A percentile compares a stretch with the other conserved stretches of the same genome.
Conservation (phyloP, 2,113 vertebrate genomes). For the Aptenodytes patagonicus region DNA sequence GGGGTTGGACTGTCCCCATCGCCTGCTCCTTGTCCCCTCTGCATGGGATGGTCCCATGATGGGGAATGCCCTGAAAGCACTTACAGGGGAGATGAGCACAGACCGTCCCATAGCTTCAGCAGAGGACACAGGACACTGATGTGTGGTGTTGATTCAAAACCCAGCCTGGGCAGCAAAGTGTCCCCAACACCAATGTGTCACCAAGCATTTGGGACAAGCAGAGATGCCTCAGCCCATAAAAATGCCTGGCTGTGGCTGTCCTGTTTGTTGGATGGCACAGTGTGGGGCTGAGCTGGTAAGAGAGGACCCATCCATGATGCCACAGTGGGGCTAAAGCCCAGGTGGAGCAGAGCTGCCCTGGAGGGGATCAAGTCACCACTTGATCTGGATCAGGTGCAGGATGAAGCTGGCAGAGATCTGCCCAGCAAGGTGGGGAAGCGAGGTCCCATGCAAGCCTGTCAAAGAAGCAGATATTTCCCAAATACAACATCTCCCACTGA, state of each 20-base stretch:
- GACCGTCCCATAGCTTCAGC: not conserved
- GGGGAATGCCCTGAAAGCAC: not conserved
- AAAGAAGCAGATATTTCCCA: not conserved
- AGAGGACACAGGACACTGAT: not conserved
- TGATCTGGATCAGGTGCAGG: not conserved
- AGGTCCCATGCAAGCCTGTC: rapidly evolving
- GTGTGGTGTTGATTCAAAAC: not conserved
- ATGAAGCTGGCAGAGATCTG: not conserved
- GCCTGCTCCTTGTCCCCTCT: not conserved
- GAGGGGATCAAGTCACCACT: not conserved
- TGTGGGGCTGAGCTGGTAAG: not conserved
- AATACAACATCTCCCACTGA: not conserved
- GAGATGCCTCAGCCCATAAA: not conserved
- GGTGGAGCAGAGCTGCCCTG: not conserved
- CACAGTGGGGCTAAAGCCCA: not conserved
- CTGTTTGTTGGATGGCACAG: not conserved
- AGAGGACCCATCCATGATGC: not conserved
- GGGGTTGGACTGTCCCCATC: not conserved
- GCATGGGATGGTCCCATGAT: not conserved
- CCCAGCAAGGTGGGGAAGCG: not conserved
- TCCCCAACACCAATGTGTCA: not conserved
- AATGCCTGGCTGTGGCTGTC: not conserved
- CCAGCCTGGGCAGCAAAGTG: not conserved
- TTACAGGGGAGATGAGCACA: not conserved
- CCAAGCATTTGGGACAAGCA: not conserved